Evolutionary conservation across 2,797 vertebrate species (phyloP), one percentile per base, ranked within the genome.

Genomic region (Graptemys geographica): DNA sequence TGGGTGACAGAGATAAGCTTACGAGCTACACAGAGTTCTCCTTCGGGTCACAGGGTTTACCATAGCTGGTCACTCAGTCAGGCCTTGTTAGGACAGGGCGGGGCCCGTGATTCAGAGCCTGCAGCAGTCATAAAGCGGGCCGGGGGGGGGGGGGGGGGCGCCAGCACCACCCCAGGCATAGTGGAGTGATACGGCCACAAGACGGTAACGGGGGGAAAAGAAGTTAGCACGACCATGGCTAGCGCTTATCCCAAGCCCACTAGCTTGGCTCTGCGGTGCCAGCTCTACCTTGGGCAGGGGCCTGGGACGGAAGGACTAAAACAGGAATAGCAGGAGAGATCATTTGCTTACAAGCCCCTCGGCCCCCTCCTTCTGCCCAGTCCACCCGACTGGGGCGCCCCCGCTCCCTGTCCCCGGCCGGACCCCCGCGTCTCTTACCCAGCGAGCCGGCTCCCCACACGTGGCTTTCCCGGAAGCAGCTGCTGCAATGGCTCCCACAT

Each of bases 391-490:
- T 3, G 27, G 12, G 15, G 3, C 41, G 9, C 53, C 5, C 83
- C 82, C 47, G 19, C 11, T n/a, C n/a, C 49, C 11, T n/a, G 21
- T 13, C 12, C 49, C 83, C 5, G 55, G 16, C 62, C 11, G 28
- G 13, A 25, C 62, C 47, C 65, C 21, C 15, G 16, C 16, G 25
- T 21, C 27, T 11, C 81, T 65, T 74, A 83, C 90, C 81, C 47
- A 19, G 12, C 27, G 2, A 2, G 33, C 65, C 52, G 1, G 31
- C 7, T 56, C 92, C 57, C 12, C 84, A 33, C 78, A 82, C 94
- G 94, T 89, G 89, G 19, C 88, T 4, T 3, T 44, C 79, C 95
- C 96, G 87, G 96, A 95, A 89, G 52, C 52, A 2, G 1, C 49
- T 12, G 27, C 11, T 1, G 19, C 10, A 9, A 44, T 5, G 5